Conservation (phyloP, 2,797 vertebrate species). For the Pempheris klunzingeri region DNA sequence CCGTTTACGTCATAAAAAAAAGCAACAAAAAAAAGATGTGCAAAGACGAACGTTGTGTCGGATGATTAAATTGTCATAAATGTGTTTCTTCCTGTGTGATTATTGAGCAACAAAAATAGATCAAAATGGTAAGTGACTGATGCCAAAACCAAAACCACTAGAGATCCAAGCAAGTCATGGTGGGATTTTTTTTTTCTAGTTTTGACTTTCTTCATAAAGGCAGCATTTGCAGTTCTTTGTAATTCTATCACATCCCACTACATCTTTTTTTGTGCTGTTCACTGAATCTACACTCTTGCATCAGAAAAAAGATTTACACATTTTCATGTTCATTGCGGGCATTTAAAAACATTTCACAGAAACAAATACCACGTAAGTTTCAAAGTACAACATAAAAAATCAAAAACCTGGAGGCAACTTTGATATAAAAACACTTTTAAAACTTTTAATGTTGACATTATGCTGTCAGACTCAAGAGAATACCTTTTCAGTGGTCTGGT, state of each 20-base stretch:
- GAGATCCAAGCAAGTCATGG: background rate
- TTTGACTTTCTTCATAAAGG: background rate
- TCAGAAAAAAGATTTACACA: background rate
- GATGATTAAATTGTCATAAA: background rate
- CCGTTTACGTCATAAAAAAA: too few species aligned
- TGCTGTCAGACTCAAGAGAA: background rate
- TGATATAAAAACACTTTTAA: background rate
- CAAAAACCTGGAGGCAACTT: background rate
- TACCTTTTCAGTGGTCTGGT: background rate
- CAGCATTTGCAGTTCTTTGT: background rate
- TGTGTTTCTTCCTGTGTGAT: background rate
- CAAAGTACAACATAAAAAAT: background rate
- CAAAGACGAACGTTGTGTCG: too few species aligned
- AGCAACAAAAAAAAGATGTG: too few species aligned
- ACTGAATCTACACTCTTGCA: background rate
- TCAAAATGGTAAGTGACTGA: background rate
- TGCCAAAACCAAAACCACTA: conserved; percentile 24
- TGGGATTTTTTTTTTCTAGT: conserved; percentile 24
- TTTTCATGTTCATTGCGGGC: background rate
- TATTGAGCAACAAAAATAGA: background rate
- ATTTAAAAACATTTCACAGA: too few species aligned
- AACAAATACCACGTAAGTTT: background rate
- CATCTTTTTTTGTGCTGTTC: too few species aligned
- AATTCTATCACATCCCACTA: too few species aligned
- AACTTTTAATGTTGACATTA: background rate